Evolutionary conservation across 2,113 vertebrate species (phyloP).

Genomic region (Murina feae): DNA sequence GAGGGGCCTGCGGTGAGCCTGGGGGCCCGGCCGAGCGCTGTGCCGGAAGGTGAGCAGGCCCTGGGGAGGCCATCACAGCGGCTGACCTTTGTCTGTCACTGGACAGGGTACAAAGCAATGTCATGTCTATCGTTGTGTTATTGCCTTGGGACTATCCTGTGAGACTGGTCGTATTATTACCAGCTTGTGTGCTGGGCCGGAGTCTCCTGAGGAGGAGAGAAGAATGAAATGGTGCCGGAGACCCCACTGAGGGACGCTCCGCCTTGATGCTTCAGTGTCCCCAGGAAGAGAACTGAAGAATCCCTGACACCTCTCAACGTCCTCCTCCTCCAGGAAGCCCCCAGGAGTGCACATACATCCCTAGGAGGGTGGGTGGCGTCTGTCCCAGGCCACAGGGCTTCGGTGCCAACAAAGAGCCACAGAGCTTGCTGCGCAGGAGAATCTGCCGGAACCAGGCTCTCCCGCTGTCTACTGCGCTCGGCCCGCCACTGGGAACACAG

Average conservation of each 20-base stretch:
- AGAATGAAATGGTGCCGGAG: fast-evolving
- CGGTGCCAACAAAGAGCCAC: neutral
- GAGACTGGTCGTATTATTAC: fast-evolving
- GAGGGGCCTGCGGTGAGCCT: neutral
- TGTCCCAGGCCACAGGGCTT: neutral
- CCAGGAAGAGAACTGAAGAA: neutral
- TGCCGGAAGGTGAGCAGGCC: neutral
- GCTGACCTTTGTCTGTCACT: fast-evolving
- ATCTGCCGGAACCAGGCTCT: neutral
- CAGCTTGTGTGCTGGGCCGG: neutral
- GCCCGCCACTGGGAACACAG: neutral
- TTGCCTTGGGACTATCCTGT: too few relatives aligned
- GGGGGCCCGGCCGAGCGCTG: neutral
- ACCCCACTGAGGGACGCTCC: neutral
- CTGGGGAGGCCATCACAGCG: fast-evolving
- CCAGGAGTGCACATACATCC: neutral
- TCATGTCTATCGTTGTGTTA: neutral
- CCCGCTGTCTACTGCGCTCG: neutral
- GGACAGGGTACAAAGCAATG: neutral
- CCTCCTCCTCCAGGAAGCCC: neutral
- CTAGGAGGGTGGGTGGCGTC: neutral
- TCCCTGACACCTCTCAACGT: fast-evolving
- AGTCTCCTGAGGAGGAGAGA: fast-evolving
- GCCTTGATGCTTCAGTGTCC: neutral
- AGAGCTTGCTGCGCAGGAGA: neutral